phyloP scores from a whole-genome alignment of 2,888 invertebrate species.

The Drosophila kuntzei region DNA sequence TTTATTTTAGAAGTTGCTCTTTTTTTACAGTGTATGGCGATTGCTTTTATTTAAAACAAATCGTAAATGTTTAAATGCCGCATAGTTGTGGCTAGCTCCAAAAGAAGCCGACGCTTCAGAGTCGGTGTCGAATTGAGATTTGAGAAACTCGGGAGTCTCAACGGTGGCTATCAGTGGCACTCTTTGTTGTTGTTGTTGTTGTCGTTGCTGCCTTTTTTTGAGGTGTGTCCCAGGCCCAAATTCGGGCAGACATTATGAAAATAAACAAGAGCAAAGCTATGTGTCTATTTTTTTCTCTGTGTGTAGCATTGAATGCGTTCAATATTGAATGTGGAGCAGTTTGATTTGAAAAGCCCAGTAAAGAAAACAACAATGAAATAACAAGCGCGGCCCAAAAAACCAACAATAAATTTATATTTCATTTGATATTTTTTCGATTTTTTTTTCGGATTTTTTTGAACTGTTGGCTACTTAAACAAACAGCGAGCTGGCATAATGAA shows the following conservation, averaged over 20 bases:
- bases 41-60: slow-evolving; percentile 77
- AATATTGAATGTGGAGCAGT: slow-evolving; percentile 79
- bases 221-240: slow-evolving; percentile 67
- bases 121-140: slow-evolving; percentile 31
- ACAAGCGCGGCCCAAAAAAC: slow-evolving; percentile 64
- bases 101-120: slow-evolving; percentile 57
- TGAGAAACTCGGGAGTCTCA: slow-evolving; percentile 38
- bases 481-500: slow-evolving; percentile 66
- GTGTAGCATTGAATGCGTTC: slow-evolving; percentile 65
- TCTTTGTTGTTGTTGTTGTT: slow-evolving; percentile 36
- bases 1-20: no score
- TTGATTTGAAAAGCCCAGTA: slow-evolving; percentile 69
- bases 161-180: slow-evolving; percentile 77
- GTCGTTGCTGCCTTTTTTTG: slow-evolving; percentile 33
- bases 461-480: slow-evolving; percentile 77
- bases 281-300: slow-evolving; percentile 18
- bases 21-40: no score
- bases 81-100: slow-evolving; percentile 52
- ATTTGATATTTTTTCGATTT: not conserved
- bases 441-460: slow-evolving; percentile 42
- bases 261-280: slow-evolving; percentile 55
- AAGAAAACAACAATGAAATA: slow-evolving; percentile 78
- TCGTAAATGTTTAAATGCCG: slow-evolving; percentile 75
- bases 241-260: slow-evolving; percentile 64
- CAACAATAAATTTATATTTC: slow-evolving; percentile 59